A percentile compares a stretch with the other conserved stretches of the same genome.
Conservation (phyloP, 2,797 vertebrate genomes). For the Tolypeutes matacus region DNA sequence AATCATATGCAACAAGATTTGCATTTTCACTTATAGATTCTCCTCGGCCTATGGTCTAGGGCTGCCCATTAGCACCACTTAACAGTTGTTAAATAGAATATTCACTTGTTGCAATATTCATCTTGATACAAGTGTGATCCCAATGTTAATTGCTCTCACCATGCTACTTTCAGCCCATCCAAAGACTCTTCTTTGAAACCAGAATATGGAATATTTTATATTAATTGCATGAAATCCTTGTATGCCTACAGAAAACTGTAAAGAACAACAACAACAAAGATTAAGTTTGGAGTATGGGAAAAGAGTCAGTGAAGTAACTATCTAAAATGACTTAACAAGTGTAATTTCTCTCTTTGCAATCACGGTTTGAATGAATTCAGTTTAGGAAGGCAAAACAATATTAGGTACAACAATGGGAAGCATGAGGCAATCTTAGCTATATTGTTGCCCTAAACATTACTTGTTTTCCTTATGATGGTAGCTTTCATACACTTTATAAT, state of each 20-base stretch:
- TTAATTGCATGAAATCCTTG: not conserved
- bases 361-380: not conserved
- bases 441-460: not conserved
- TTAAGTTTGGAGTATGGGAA: not conserved
- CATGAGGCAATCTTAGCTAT: not conserved
- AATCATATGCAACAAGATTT: slow-evolving; percentile 57
- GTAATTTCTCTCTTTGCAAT: not conserved
- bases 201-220: slow-evolving; percentile 61
- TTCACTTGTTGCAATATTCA: slow-evolving; percentile 64
- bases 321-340: not conserved
- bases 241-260: slow-evolving; percentile 53
- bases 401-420: not conserved
- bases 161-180: slow-evolving; percentile 67
- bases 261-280: not conserved
- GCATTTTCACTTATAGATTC: not conserved
- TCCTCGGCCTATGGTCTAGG: slow-evolving; percentile 56
- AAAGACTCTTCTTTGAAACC: slow-evolving; percentile 53
- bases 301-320: not conserved
- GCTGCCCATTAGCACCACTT: slow-evolving; percentile 75
- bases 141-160: slow-evolving; percentile 58
- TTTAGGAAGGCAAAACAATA: not conserved
- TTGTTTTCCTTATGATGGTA: slow-evolving; percentile 21
- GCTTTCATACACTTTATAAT: slow-evolving; percentile 34
- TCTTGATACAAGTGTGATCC: slow-evolving; percentile 63
- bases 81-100: slow-evolving; percentile 81